Evolutionary conservation across 2,888 invertebrate genomes (phyloP).

Genomic region (Harpagoxenus sublaevis): DNA sequence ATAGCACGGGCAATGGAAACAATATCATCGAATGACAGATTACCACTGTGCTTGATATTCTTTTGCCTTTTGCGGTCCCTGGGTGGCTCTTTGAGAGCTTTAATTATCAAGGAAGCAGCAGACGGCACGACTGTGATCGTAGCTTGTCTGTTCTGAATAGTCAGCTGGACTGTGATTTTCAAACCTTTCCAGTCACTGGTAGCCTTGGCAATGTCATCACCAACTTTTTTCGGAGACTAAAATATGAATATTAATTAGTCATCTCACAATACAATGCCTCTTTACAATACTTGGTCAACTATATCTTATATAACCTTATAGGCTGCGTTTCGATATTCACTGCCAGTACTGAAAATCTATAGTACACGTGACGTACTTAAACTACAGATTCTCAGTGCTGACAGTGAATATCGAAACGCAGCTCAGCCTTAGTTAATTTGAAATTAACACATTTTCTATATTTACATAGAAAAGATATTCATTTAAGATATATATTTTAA

Average conservation of each 20-base stretch:
- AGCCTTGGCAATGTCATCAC: conserved; percentile 99
- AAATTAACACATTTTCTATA: neutral
- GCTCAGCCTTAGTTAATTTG: neutral
- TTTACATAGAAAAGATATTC: neutral
- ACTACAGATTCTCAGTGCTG: too few relatives aligned
- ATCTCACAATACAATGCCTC: neutral
- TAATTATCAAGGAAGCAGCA: conserved; percentile 98
- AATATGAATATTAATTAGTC: conserved; percentile 75
- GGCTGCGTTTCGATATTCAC: too few relatives aligned
- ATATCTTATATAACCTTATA: neutral
- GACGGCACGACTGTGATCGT: conserved; percentile 99
- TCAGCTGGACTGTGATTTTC: conserved; percentile 98
- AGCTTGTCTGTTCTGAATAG: conserved; percentile 99
- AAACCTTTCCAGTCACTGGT: conserved; percentile 99
- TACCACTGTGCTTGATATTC: conserved; percentile 99
- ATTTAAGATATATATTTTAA: neutral
- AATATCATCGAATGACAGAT: conserved; percentile 97
- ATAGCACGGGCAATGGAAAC: conserved; percentile 96
- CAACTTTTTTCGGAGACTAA: conserved; percentile 99
- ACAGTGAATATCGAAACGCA: too few relatives aligned
- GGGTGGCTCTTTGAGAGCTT: conserved; percentile 99
- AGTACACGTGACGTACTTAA: too few relatives aligned
- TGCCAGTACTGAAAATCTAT: too few relatives aligned
- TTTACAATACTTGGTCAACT: neutral
- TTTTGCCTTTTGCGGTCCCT: conserved; percentile 99